A percentile compares a stretch with the other conserved stretches of the same genome.
Evolutionary conservation across 2,888 invertebrate genomes (phyloP).

Genomic region (Volucella bombylans): DNA sequence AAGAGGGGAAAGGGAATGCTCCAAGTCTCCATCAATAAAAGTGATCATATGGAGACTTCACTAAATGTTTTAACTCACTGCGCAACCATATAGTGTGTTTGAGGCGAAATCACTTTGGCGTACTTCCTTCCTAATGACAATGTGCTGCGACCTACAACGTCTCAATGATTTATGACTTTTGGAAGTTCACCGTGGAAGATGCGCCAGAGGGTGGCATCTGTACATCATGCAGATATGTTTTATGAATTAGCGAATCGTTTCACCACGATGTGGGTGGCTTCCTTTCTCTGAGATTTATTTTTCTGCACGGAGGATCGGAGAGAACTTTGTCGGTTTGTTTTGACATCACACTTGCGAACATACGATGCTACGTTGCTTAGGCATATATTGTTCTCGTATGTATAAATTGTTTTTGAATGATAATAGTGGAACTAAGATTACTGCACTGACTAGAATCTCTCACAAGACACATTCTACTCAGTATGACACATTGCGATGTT

Average conservation of each 20-base stretch:
- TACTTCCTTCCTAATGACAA: constrained; percentile 72
- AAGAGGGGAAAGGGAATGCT: not conserved
- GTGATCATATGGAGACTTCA: not conserved
- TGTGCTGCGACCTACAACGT: constrained; percentile 60
- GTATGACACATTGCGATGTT: too few species aligned
- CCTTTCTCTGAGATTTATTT: constrained; percentile 3
- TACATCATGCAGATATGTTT: constrained; percentile 42
- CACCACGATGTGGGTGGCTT: constrained; percentile 65
- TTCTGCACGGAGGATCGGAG: not conserved
- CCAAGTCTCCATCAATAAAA: constrained; percentile 25
- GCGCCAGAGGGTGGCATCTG: constrained; percentile 41
- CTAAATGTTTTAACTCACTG: constrained; percentile 44
- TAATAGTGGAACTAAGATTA: too few species aligned
- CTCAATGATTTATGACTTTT: constrained; percentile 67
- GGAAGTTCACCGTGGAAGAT: constrained; percentile 42
- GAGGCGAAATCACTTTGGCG: constrained; percentile 71
- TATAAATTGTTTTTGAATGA: too few species aligned
- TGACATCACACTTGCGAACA: constrained; percentile 36
- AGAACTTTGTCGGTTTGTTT: constrained; percentile 47
- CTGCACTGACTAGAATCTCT: too few species aligned
- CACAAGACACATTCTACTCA: too few species aligned
- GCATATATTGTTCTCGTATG: too few species aligned
- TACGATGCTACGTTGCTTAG: too few species aligned
- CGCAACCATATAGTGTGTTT: constrained; percentile 32
- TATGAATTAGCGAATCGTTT: constrained; percentile 54